Evolutionary conservation across 2,797 vertebrate species (phyloP).

Genomic region (Enteromius argenteus): DNA sequence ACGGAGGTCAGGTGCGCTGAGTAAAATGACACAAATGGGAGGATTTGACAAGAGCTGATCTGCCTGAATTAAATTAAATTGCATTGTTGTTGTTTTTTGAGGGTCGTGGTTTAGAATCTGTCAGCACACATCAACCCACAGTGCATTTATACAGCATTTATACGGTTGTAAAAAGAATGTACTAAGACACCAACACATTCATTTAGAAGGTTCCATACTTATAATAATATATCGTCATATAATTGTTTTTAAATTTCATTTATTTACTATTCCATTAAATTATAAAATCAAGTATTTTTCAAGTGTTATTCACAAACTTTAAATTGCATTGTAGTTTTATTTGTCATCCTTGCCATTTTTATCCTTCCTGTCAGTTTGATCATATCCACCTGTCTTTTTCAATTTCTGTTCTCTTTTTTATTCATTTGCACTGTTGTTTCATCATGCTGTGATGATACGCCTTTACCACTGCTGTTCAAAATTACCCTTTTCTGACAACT

Average conservation of each 20-base stretch:
- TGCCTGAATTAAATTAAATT: constrained; percentile 62
- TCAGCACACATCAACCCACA: constrained; percentile 45
- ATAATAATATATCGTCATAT: background rate
- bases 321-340: background rate
- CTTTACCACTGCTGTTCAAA: constrained; percentile 42
- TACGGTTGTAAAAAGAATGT: constrained; percentile 47
- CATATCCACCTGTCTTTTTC: constrained; percentile 22
- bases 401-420: constrained; percentile 22
- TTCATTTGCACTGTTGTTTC: constrained; percentile 19
- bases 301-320: background rate
- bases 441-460: constrained; percentile 16
- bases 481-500: constrained; percentile 59
- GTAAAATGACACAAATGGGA: constrained; percentile 41
- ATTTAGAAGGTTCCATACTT: background rate
- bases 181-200: background rate
- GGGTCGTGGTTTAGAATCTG: constrained; percentile 39
- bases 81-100: constrained; percentile 25
- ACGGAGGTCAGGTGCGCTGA: constrained; percentile 31
- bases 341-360: constrained; percentile 2
- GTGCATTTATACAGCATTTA: constrained; percentile 30
- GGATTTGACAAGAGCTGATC: constrained; percentile 60
- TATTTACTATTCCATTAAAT: background rate
- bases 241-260: background rate
- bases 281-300: background rate
- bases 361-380: constrained; percentile 36